A percentile compares a stretch with the other conserved stretches of the same genome.
These are phyloP conservation scores for Lepus americanus DNA, from an alignment of 2,113 vertebrate genomes.

Conservation along the genomic window DNA sequence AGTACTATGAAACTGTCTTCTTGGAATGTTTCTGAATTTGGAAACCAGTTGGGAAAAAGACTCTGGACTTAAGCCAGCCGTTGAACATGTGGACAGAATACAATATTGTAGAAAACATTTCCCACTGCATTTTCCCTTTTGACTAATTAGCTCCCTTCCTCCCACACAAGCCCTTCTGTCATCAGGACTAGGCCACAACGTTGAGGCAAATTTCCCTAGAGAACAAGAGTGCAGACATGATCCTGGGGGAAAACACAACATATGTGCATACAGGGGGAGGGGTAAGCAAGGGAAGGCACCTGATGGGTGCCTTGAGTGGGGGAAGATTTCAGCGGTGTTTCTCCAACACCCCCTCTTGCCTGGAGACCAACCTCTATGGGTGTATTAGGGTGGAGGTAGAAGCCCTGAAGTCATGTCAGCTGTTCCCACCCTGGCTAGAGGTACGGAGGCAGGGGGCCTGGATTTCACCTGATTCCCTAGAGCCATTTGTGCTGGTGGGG, in stretches of 20 bases:
- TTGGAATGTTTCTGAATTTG: not conserved
- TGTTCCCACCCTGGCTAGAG: too few species aligned
- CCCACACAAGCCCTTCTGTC: not conserved
- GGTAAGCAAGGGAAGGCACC: not conserved
- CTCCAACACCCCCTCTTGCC: not conserved
- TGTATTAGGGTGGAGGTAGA: not conserved
- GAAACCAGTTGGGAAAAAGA: not conserved
- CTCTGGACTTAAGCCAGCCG: not conserved
- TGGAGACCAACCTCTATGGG: not conserved
- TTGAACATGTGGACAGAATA: not conserved
- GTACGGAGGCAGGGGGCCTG: not conserved
- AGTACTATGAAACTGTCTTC: not conserved
- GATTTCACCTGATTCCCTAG: too few species aligned
- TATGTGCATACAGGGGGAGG: not conserved
- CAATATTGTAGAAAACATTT: not conserved
- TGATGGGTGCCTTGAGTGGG: not conserved
- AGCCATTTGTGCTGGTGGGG: accelerated
- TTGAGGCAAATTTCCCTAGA: not conserved
- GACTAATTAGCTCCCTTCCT: not conserved
- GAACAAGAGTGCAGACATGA: not conserved
- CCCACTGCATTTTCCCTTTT: not conserved
- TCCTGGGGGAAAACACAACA: too few species aligned
- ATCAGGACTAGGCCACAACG: not conserved
- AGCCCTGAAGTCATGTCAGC: not conserved
- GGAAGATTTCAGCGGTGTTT: not conserved